Conservation (phyloP, 2,888 invertebrate species). For the Ephialtes manifestator region DNA sequence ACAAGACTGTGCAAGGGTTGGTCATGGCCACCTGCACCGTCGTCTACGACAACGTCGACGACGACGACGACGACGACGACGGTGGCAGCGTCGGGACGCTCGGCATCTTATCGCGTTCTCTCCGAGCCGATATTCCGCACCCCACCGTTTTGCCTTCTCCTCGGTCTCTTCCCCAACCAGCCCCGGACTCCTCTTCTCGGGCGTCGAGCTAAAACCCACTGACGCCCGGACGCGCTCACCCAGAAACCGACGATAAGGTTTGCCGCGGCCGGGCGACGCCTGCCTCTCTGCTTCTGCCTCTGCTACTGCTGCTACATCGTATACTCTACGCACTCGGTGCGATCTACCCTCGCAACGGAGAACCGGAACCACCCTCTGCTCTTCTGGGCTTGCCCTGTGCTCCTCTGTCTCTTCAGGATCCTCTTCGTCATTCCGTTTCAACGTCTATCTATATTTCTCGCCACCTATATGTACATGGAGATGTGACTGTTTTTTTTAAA, state of each 20-base stretch:
- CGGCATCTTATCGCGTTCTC: slow-evolving; percentile 81
- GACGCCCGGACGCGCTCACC: slow-evolving; percentile 84
- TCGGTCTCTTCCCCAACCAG: slow-evolving; percentile 57
- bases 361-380: slow-evolving; percentile 55
- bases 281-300: slow-evolving; percentile 60
- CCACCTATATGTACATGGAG: slow-evolving; percentile 43
- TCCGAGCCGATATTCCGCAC: slow-evolving; percentile 69
- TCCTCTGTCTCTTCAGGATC: slow-evolving; percentile 61
- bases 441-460: slow-evolving; percentile 57
- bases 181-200: slow-evolving; percentile 46
- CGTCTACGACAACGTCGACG: slow-evolving; percentile 7
- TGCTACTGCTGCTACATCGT: slow-evolving; percentile 50
- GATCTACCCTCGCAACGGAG: slow-evolving; percentile 15
- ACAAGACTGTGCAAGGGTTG: slow-evolving; percentile 61
- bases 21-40: slow-evolving; percentile 74
- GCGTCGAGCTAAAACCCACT: slow-evolving; percentile 82
- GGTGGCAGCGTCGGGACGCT: slow-evolving; percentile 78
- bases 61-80: slow-evolving; percentile 23
- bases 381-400: slow-evolving; percentile 32
- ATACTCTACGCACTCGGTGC: slow-evolving; percentile 46
- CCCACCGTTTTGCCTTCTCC: slow-evolving; percentile 73
- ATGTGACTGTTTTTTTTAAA: not conserved
- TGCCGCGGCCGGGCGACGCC: slow-evolving; percentile 80
- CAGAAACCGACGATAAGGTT: slow-evolving; percentile 85
- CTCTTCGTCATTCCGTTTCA: slow-evolving; percentile 49